phyloP scores from a whole-genome alignment of 2,797 vertebrate genomes.

The Etheostoma nigrum region DNA sequence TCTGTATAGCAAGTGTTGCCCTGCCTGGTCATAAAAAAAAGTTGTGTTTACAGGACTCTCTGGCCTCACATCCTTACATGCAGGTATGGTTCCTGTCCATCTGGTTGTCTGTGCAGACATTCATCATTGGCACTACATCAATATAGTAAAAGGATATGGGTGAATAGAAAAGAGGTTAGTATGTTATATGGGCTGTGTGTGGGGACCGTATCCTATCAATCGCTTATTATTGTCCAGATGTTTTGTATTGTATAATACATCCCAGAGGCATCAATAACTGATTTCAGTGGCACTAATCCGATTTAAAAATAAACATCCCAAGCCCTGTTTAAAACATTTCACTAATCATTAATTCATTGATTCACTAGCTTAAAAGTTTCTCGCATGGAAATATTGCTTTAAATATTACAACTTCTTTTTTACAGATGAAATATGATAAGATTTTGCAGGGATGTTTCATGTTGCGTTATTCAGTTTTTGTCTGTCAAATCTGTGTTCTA shows the following conservation, averaged over 20 bases:
- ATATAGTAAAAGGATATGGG: conserved; percentile 37
- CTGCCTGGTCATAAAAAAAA: background rate
- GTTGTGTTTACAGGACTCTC: conserved; percentile 16
- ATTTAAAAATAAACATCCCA: background rate
- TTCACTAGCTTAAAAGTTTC: background rate
- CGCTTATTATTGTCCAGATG: background rate
- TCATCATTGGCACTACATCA: conserved; percentile 31
- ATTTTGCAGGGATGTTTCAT: background rate
- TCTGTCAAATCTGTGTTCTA: background rate
- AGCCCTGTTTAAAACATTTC: background rate
- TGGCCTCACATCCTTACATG: conserved; percentile 58
- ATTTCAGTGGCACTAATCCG: background rate
- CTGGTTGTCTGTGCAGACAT: conserved; percentile 33
- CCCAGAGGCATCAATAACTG: background rate
- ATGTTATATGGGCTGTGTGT: background rate
- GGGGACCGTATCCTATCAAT: background rate
- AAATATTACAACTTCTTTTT: background rate
- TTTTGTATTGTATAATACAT: conserved; percentile 8
- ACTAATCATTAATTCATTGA: background rate
- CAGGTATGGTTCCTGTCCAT: conserved; percentile 52
- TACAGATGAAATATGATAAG: background rate
- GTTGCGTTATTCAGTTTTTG: conserved; percentile 4
- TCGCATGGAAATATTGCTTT: background rate
- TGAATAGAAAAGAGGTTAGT: background rate
- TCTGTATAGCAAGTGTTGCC: conserved; percentile 45